Percentiles rank a stretch among this genome's conserved stretches.
phyloP scores from a whole-genome alignment of 2,797 vertebrate species.

The Typhlichthys eigenmanni region DNA sequence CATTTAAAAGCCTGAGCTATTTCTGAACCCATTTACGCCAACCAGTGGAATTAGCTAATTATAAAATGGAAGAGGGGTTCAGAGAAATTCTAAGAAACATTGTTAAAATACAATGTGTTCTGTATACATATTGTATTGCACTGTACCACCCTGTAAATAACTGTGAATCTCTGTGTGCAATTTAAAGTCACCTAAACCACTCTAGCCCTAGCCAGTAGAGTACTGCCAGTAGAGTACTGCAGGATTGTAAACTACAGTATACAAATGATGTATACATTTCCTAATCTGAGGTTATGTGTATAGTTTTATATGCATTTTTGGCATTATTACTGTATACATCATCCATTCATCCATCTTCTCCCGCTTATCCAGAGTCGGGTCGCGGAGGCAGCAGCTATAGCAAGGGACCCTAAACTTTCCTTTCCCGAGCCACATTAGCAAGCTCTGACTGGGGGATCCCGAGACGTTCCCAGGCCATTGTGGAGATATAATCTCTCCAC shows the following conservation, averaged over 20 bases:
- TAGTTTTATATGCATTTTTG: no score
- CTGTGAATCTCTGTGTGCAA: conserved; percentile 8
- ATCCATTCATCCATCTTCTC: no score
- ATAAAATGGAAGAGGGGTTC: conserved; percentile 4
- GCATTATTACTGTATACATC: no score
- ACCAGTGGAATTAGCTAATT: conserved; percentile 3
- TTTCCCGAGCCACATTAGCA: no score
- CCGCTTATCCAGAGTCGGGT: no score
- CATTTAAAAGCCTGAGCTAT: conserved; percentile 56
- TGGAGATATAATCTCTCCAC: no score
- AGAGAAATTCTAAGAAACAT: conserved; percentile 29
- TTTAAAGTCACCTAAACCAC: conserved; percentile 1
- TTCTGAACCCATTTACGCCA: conserved; percentile 49
- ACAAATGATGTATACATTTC: neutral
- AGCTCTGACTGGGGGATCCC: no score
- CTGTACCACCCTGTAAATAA: neutral
- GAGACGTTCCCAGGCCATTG: no score
- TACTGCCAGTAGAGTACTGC: no score
- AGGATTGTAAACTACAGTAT: neutral
- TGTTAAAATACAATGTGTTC: conserved; percentile 14
- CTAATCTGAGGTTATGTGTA: neutral
- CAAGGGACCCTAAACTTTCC: no score
- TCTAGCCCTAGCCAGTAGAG: neutral
- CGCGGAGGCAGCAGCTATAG: no score
- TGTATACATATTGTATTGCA: neutral